Base-by-base conservation (phyloP, 2,888 invertebrate genomes). In the Chaitophorus viminalis region DNA sequence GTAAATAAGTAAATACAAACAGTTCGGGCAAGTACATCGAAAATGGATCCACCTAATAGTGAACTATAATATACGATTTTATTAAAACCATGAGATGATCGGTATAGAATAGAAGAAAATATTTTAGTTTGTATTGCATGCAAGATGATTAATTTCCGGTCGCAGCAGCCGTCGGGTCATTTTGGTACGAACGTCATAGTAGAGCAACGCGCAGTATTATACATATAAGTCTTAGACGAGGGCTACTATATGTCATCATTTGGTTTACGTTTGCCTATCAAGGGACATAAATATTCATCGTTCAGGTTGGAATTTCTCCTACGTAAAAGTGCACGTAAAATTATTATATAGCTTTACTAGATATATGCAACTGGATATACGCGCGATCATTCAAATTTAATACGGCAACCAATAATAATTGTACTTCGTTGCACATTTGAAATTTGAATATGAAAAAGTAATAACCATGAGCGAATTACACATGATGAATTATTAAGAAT, bases 201-300 rank as follows among this genome's bases (percentile, higher is more conserved):
- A 39, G 39, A 39, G 39, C 11, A 39, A 6, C 65, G 65, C 0
- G 68, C n/a, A 3, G 11, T 25, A 25, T 25, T 18, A 25, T 6
- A 60, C 36, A 3, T 36, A 6, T 60, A 68, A 68, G 9, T 29
- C 68, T 68, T 46, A n/a, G 29, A 17, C 75, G 36, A 46, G 21
- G 1, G n/a, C 52, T 46, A 46, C 68, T 52, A 11, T 52, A 11
- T 31, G 21, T 25, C n/a, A 31, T 18, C n/a, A 21, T 18, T 36
- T n/a, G 31, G 52, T 31, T 77, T 60, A 79, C 25, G 36, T 82
- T 70, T 31, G 31, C 11, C 29, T 25, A 33, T 36, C 60, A 33
- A 31, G 46, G 25, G 9, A 18, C 18, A 81, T 82, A 82, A 82
- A 74, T 60, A 74, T 74, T 74, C 54, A 82, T 60, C 74, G 60